Evolutionary conservation across 2,888 invertebrate species (phyloP), one percentile per base, ranked within the genome.

Genomic region (Stenurella melanura): DNA sequence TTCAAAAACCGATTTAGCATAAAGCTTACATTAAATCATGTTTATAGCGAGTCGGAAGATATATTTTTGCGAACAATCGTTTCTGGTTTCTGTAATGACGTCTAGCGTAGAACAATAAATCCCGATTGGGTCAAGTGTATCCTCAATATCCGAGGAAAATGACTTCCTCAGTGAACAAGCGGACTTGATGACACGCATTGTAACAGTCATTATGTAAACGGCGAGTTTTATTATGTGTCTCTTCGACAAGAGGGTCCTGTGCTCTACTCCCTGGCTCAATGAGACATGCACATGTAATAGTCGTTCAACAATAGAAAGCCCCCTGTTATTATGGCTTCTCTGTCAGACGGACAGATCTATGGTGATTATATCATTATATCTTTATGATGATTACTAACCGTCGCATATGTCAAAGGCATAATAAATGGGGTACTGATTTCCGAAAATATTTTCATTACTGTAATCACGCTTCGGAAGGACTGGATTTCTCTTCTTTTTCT

Each of bases 101-200:
- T 83, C 81, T 80, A 78, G 78, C 82, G 76, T 76, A 79, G 84
- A 84, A 86, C 85, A 86, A 85, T 86, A 85, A 85, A 86, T 85
- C 82, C 84, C 83, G 83, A 85, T 84, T 83, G 87, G 86, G 86
- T 87, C 87, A 87, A 86, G 87, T 87, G 84, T 82, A 83, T 82
- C 84, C 83, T 84, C 87, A 84, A 86, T 86, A 87, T 87, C 87
- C 85, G 86, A 87, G 86, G 85, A 86, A 88, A 88, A 88, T 87
- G 87, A 88, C 88, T 89, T 89, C 89, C 89, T 88, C 85, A 84
- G 84, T 85, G 89, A 88, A 89, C 88, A 89, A 89, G 88, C 86
- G 86, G 81, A 85, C 85, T 86, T 89, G 88, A 89, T 89, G 88
- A 88, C 88, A 87, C 86, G 87, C 87, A 88, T 88, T 89, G 88